phyloP scores from a whole-genome alignment of 1,140 invertebrate species.

The Trichonephila clavata region DNA sequence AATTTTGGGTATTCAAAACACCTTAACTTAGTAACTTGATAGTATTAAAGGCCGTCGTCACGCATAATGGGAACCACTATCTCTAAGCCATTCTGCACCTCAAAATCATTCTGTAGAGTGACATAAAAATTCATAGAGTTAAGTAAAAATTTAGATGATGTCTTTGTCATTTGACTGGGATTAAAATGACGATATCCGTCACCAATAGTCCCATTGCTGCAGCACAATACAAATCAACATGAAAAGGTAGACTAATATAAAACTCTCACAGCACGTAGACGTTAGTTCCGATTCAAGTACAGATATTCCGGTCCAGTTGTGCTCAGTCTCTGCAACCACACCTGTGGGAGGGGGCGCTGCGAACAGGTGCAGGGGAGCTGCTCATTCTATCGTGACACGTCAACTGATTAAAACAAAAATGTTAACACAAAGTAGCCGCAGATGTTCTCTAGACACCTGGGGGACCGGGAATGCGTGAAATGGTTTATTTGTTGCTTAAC shows the following conservation, averaged over 20 bases:
- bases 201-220: neutral
- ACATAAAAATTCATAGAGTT: too few relatives aligned
- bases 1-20: too few relatives aligned
- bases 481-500: conserved; percentile 43
- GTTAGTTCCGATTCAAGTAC: neutral
- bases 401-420: neutral
- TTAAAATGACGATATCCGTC: neutral
- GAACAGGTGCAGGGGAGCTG: neutral
- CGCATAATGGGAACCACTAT: too few relatives aligned
- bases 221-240: neutral
- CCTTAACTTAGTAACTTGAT: too few relatives aligned
- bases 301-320: neutral
- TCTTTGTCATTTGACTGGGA: too few relatives aligned
- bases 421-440: neutral
- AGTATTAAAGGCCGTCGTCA: too few relatives aligned
- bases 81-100: too few relatives aligned
- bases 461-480: neutral
- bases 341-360: neutral
- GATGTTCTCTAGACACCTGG: neutral
- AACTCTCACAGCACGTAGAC: neutral
- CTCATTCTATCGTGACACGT: too few relatives aligned
- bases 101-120: too few relatives aligned
- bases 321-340: neutral
- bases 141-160: too few relatives aligned
- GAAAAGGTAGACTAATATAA: neutral